These are phyloP conservation scores for Hypocryptadius cinnamomeus DNA, from an alignment of 2,113 vertebrate species.

Conservation along the genomic window DNA sequence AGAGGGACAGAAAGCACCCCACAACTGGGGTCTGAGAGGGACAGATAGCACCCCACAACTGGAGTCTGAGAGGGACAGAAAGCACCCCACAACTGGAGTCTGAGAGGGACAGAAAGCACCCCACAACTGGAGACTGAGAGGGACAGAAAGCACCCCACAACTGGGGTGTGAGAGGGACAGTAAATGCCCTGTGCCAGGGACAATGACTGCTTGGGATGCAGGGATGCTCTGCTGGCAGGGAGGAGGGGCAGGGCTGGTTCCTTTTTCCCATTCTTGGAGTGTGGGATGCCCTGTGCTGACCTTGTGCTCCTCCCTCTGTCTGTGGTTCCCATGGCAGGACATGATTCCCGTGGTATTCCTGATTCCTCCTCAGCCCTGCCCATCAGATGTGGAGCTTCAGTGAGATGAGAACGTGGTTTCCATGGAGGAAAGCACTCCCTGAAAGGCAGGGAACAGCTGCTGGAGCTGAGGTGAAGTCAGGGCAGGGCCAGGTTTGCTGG, in stretches of 20 bases:
- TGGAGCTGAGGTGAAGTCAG: background rate
- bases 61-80: background rate
- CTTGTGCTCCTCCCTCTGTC: background rate
- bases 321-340: background rate
- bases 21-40: background rate
- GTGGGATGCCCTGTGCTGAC: background rate
- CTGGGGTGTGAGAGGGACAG: background rate
- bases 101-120: no score
- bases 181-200: background rate
- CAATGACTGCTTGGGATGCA: background rate
- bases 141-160: background rate
- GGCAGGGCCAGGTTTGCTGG: background rate
- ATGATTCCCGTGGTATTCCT: fast-evolving
- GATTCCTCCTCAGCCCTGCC: background rate
- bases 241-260: background rate
- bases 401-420: fast-evolving
- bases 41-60: fast-evolving
- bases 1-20: no score
- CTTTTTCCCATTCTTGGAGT: background rate
- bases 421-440: background rate
- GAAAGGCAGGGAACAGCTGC: background rate
- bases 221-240: background rate
- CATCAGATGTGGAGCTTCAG: no score
- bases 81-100: no score
- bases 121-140: background rate